Percentiles rank a stretch among this genome's conserved stretches.
Evolutionary conservation across 92 coral and sea anemone genomes (phyloP).

Genomic region (Bergia sp.): DNA sequence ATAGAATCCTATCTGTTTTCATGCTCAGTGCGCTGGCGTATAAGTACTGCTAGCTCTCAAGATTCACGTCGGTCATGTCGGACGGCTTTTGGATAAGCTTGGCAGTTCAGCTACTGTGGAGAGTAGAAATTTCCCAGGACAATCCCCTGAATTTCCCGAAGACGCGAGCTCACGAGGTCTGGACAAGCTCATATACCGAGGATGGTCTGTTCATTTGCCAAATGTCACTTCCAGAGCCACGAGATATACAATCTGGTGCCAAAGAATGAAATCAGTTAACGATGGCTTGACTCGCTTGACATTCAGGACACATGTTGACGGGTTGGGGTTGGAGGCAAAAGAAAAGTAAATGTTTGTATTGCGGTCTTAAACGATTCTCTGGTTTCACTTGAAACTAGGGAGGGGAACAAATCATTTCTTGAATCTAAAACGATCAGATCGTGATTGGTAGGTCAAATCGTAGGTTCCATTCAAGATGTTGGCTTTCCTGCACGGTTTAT

Average conservation of each 20-base stretch:
- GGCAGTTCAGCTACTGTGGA: neutral
- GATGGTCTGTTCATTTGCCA: conserved; percentile 30
- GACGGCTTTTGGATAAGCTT: neutral
- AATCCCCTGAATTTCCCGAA: neutral
- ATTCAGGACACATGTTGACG: conserved; percentile 27
- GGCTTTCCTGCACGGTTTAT: conserved; percentile 8
- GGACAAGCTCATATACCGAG: conserved; percentile 21
- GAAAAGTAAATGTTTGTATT: neutral
- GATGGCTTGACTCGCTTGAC: conserved; percentile 17
- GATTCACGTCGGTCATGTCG: conserved; percentile 11
- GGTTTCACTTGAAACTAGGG: neutral
- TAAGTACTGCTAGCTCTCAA: neutral
- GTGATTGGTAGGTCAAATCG: neutral
- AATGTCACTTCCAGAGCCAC: conserved; percentile 29
- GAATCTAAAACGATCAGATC: neutral
- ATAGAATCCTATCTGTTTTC: conserved; percentile 35
- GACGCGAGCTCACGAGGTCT: neutral
- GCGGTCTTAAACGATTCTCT: neutral
- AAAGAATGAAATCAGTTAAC: conserved; percentile 41
- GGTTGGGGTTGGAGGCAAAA: conserved; percentile 13
- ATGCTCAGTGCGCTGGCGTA: conserved; percentile 26
- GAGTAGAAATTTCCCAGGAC: conserved; percentile 9
- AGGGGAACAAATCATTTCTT: neutral
- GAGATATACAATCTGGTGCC: conserved; percentile 26
- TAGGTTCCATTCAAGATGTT: neutral